Evolutionary conservation across 1,140 invertebrate species (phyloP), one percentile per base, ranked within the genome.

Genomic region (Macrosteles quadrilineatus): DNA sequence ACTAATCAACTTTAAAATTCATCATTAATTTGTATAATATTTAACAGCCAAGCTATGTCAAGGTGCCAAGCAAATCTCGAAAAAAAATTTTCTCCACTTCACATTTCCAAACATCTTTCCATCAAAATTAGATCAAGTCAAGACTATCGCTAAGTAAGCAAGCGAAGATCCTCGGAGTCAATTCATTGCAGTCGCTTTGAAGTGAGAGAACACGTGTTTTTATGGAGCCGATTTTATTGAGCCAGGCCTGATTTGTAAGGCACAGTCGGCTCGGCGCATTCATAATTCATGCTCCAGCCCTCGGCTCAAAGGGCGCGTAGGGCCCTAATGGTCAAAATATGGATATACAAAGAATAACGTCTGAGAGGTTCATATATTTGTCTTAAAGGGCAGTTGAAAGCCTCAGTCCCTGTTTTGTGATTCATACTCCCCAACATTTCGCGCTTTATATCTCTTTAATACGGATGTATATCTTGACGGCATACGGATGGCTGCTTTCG

Each of bases 311-410:
- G 55, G 55, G 55, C 55, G 21, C 27, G 55, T 25, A 4, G 11
- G 55, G 23, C 21, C 25, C 55, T 59, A 59, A 59, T 59, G 55
- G 55, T 59, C 55, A 59, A 59, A 59, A 59, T 59, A 59, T 59
- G 55, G 55, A 59, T 59, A 59, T 59, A 59, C 55, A 59, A 25
- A 59, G 55, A 59, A 59, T 27, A 59, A 59, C 55, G 55, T 30
- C 55, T 14, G 55, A 30, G 55, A 59, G 55, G 55, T 59, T 59
- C 55, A 59, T 59, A 59, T 59, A 59, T 59, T 30, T 59, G 55
- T 59, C 55, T 59, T 59, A 25, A 59, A 59, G 55, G 55, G 23
- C 55, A 30, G 55, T 59, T 19, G 55, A 59, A 59, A 59, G 55
- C 55, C 55, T 59, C 55, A 59, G 55, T 23, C 23, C 55, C 55